Base-by-base conservation (phyloP, 2,888 invertebrate genomes). In the Cosmia pyralina region DNA sequence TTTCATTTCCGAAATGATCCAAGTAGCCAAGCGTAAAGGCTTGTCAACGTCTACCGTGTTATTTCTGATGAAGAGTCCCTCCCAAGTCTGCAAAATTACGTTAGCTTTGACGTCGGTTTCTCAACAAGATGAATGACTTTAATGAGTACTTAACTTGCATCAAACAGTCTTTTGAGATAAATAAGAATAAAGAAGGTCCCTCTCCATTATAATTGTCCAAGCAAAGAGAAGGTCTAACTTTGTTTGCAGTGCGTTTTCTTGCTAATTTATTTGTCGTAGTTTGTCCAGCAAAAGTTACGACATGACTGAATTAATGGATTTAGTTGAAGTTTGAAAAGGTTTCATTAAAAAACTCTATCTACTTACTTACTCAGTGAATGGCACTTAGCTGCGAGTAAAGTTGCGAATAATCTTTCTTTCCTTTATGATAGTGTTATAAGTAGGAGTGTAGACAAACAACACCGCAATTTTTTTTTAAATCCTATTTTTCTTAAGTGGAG, bases 121-220 rank as follows among this genome's bases (percentile, higher is more conserved):
- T 60, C 50, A 75, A 68, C 53, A 50, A 69, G 68, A 77, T 79
- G 60, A 77, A 82, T 66, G 71, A 80, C 69, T 78, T 82, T 72
- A 78, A 80, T 74, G 75, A 71, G 59, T 59, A 79, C 83, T 79
- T 83, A 70, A 79, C 70, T 74, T 65, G 62, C 55, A 80, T 80
- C 69, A 80, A 81, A 57, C 68, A 72, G 63, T 50, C 60, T 79
- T 81, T 80, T 75, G 55, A 75, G 62, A 65, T 69, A 83, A 75
- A 80, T 79, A 63, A 48, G 62, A 69, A 75, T 75, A 74, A 83
- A 83, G 69, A 75, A 83, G 62, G 59, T 65, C 50, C 46, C 58
- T 66, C 41, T 60, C 17, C 55, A 66, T 57, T 48, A 71, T 72
- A 52, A 71, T 72, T 64, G 58, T 78, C 28, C 55, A 5, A 59